Evolutionary conservation across 2,888 invertebrate genomes (phyloP).

Genomic region (Hydrotaea cyrtoneurina): DNA sequence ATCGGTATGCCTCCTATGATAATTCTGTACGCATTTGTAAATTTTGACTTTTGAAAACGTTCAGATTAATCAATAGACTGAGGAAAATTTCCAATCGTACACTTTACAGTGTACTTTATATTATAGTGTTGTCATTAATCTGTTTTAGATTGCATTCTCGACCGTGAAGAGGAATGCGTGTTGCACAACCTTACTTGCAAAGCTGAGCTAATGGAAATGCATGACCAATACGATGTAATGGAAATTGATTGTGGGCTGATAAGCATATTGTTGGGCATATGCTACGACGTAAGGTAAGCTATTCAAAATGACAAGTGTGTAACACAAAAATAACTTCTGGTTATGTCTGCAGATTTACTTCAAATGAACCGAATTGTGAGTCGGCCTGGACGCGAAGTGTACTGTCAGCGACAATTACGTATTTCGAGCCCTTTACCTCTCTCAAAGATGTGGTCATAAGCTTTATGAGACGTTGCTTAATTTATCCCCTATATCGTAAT

Average conservation of each 20-base stretch:
- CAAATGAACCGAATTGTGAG: constrained; percentile 78
- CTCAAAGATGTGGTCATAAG: constrained; percentile 75
- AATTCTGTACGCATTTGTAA: too few relatives aligned
- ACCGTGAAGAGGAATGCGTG: constrained; percentile 74
- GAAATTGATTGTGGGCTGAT: constrained; percentile 78
- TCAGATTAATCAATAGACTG: too few relatives aligned
- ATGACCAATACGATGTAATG: constrained; percentile 69
- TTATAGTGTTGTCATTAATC: too few relatives aligned
- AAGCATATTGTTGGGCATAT: constrained; percentile 78
- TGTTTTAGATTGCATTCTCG: constrained; percentile 72
- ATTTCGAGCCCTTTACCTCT: constrained; percentile 77
- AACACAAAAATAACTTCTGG: too few relatives aligned
- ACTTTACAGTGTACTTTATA: too few relatives aligned
- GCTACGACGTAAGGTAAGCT: constrained; percentile 77
- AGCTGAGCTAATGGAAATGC: constrained; percentile 63
- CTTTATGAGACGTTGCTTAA: constrained; percentile 77
- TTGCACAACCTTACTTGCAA: constrained; percentile 75
- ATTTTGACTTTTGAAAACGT: too few relatives aligned
- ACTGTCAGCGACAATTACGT: constrained; percentile 75
- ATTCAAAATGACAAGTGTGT: too few relatives aligned
- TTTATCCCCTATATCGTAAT: constrained; percentile 79
- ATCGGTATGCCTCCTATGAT: too few relatives aligned
- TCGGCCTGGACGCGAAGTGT: constrained; percentile 78
- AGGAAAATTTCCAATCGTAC: too few relatives aligned
- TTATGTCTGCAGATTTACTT: constrained; percentile 72